Conservation (phyloP, 2,797 vertebrate genomes). For the Pipistrellus kuhlii region DNA sequence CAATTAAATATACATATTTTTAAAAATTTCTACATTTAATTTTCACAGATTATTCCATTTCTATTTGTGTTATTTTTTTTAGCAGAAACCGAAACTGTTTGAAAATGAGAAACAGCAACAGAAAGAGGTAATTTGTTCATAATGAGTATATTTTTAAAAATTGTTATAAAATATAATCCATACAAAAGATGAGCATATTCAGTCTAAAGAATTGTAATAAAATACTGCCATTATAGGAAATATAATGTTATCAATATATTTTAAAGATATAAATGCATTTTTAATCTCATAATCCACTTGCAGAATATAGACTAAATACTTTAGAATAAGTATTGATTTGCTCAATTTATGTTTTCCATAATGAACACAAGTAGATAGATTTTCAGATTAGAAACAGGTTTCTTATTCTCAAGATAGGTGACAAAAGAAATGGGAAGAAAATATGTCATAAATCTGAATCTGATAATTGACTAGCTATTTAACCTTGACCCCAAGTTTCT, state of each 20-base stretch:
- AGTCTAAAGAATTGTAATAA: neutral
- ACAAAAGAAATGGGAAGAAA: neutral
- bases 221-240: neutral
- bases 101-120: slow-evolving; percentile 28
- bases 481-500: neutral
- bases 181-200: neutral
- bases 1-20: neutral
- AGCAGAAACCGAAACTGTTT: slow-evolving; percentile 37
- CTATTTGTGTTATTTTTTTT: slow-evolving; percentile 22
- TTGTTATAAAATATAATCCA: neutral
- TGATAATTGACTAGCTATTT: neutral
- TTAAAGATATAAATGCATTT: neutral
- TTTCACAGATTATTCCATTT: neutral
- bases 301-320: neutral
- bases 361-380: neutral
- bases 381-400: neutral
- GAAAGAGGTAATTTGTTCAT: slow-evolving; percentile 65
- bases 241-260: neutral
- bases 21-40: neutral
- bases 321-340: neutral
- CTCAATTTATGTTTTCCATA: neutral
- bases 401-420: neutral
- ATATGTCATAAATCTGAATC: neutral
- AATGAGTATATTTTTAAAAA: slow-evolving; percentile 8
- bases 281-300: neutral